These are phyloP conservation scores for Amorpha juglandis DNA, from an alignment of 2,888 invertebrate genomes.

Conservation along the genomic window DNA sequence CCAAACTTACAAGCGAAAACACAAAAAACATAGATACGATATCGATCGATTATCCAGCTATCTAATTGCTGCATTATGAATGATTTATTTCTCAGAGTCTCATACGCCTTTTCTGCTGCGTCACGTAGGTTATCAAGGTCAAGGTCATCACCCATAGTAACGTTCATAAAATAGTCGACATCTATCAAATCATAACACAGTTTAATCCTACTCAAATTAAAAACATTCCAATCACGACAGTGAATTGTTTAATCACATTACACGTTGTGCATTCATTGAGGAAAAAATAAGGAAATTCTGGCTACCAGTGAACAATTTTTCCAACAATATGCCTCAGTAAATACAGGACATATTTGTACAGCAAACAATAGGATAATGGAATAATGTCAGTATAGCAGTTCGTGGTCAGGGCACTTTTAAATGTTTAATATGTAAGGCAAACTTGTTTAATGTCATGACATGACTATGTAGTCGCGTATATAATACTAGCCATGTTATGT, in stretches of 20 bases:
- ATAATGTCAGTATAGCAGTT: slow-evolving; percentile 1
- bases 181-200: neutral
- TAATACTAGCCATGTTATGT: too few relatives aligned
- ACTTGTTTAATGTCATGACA: neutral
- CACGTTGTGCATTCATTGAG: neutral
- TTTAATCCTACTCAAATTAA: neutral
- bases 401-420: neutral
- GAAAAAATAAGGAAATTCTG: slow-evolving; percentile 4
- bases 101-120: too few relatives aligned
- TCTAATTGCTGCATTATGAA: too few relatives aligned
- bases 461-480: neutral
- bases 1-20: too few relatives aligned
- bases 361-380: slow-evolving; percentile 14
- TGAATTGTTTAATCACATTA: neutral
- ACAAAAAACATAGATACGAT: too few relatives aligned
- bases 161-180: neutral
- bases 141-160: neutral
- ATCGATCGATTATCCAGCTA: too few relatives aligned
- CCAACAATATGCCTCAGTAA: neutral
- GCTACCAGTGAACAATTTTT: neutral
- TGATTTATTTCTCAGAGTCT: too few relatives aligned
- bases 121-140: too few relatives aligned
- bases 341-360: neutral
- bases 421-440: neutral
- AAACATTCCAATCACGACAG: neutral